Base-by-base conservation (phyloP, 2,888 invertebrate genomes). In the Pollenia angustigena region DNA sequence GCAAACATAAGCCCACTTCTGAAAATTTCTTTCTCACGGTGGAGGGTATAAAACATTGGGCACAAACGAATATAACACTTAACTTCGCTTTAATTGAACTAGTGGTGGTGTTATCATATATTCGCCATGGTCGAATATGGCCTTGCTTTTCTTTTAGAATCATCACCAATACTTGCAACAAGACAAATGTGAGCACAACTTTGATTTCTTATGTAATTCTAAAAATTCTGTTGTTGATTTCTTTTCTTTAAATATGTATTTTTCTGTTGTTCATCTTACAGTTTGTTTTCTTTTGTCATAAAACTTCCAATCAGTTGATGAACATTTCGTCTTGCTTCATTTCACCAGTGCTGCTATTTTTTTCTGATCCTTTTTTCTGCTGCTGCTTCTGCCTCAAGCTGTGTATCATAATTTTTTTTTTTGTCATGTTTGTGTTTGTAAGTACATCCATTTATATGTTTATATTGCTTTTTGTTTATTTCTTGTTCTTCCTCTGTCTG, bases 261-360 rank as follows among this genome's bases (percentile, higher is more conserved):
- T 69, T 71, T 50, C 32, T 32, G 32, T 32, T 12, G 0, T 58
- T n/a, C 7, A 23, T 71, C 2, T n/a, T 16, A 32, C n/a, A 48
- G 54, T 58, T 79, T 83, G 44, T 75, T 84, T 76, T 82, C 75
- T 76, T 81, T 85, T 87, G 72, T 84, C 76, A 82, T 74, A 80
- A 83, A 76, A 82, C 85, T 85, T 85, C 78, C 83, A 87, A 85
- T 87, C 83, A 85, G 75, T 85, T 84, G 83, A 85, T 88, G 88
- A 86, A 89, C 88, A 89, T 88, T 90, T 90, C 71, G 89, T 90
- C 88, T 88, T 89, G 89, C 89, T 89, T 90, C 89, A 91, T 90
- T 90, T 90, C 88, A 89, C 81, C 75, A 76, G 58, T 72, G 62
- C n/a, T 58, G n/a, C 23, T 58, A 52, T 58, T 40, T 71, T 58